A percentile compares a stretch with the other conserved stretches of the same genome.
Evolutionary conservation across 2,797 vertebrate genomes (phyloP).

Genomic region (Enteromius treurensis): DNA sequence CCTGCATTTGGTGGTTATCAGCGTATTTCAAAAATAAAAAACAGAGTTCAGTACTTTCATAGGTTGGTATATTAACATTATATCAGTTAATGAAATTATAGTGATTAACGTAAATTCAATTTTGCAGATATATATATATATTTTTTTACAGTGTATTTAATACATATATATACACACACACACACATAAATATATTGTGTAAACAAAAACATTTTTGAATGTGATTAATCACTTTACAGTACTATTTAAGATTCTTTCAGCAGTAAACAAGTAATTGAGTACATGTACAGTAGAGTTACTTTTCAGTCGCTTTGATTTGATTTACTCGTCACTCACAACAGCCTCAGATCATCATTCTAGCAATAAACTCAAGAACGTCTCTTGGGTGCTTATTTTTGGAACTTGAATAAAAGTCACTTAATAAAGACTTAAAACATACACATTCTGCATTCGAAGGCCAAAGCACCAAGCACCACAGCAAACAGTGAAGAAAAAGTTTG

Average conservation of each 20-base stretch:
- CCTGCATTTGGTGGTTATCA: too few relatives aligned
- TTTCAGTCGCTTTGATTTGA: neutral
- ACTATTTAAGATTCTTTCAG: neutral
- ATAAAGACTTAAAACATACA: neutral
- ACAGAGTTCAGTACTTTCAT: too few relatives aligned
- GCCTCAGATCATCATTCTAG: neutral
- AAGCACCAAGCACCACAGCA: conserved; percentile 7
- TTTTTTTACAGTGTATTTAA: too few relatives aligned
- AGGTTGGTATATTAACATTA: too few relatives aligned
- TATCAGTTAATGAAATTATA: too few relatives aligned
- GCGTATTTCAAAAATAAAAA: too few relatives aligned
- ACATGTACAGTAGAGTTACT: neutral
- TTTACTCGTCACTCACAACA: neutral
- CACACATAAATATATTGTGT: too few relatives aligned
- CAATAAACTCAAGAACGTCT: neutral
- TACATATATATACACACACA: too few relatives aligned
- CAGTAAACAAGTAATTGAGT: neutral
- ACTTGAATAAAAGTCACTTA: neutral
- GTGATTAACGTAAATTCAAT: too few relatives aligned
- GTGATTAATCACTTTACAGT: too few relatives aligned
- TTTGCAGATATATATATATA: too few relatives aligned
- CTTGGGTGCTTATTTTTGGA: neutral
- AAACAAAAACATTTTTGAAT: too few relatives aligned
- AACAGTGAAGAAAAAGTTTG: conserved; percentile 17
- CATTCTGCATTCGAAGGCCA: conserved; percentile 7